Percentiles rank a stretch among this genome's conserved stretches.
Evolutionary conservation across 2,113 vertebrate genomes (phyloP).

Genomic region (Alaudala cheleensis): DNA sequence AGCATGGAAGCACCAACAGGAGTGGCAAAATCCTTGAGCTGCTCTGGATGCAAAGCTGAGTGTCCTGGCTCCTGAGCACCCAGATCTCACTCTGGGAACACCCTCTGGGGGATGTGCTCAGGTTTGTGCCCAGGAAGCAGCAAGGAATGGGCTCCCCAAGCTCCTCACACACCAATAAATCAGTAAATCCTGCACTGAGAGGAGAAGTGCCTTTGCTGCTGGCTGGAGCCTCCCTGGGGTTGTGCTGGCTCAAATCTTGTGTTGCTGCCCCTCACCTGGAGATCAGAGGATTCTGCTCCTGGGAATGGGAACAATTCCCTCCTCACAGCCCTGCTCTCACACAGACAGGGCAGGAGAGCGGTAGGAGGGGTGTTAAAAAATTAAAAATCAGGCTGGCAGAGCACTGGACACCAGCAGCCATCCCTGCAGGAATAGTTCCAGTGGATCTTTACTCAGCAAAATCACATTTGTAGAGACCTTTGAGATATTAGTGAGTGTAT

Average conservation of each 20-base stretch:
- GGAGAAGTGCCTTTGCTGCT: background rate
- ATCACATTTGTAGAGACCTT: background rate
- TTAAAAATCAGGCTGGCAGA: background rate
- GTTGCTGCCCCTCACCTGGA: background rate
- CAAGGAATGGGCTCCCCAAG: background rate
- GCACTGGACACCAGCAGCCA: background rate
- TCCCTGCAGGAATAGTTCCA: background rate
- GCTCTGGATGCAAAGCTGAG: background rate
- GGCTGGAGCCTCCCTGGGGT: background rate
- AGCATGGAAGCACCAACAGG: accelerated
- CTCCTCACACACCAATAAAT: background rate
- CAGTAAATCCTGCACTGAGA: background rate
- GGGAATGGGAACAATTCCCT: background rate
- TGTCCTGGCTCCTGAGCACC: background rate
- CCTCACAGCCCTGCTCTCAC: background rate
- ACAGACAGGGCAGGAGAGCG: background rate
- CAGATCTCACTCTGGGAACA: background rate
- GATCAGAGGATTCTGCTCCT: background rate
- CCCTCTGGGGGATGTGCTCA: background rate
- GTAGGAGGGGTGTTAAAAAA: background rate
- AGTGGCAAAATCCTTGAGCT: background rate
- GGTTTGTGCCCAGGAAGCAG: background rate
- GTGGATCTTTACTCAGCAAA: background rate
- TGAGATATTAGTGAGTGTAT: background rate
- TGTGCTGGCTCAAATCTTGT: background rate